Base-by-base conservation (phyloP, 2,113 vertebrate species). In the Tetrax tetrax region DNA sequence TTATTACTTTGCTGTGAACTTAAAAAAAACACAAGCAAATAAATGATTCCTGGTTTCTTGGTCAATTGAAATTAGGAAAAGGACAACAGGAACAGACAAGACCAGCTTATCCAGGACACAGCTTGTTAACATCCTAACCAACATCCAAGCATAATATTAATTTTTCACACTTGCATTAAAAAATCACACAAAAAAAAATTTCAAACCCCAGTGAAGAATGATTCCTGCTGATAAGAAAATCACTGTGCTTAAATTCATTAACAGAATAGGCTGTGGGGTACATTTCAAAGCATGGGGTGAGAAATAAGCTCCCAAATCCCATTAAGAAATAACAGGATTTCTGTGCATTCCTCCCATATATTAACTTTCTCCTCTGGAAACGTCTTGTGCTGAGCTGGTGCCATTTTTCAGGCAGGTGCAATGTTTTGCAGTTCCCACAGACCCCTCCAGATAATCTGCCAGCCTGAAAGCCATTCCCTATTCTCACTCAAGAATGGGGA, bases 241-340 rank as follows among this genome's bases (percentile, higher is more conserved):
- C 82, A 75, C 83, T 87, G 65, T 92, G 88, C 77, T 95, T 92
- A 95, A 96, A 94, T 95, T 96, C 69, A 35, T 95, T 92, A 91
- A 56, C 60, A 63, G 91, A 93, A 77, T 82, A 83, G 87, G 60
- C 95, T 81, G 81, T 87, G 92, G 86, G 90, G 95, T 95, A 82
- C 78, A 94, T 97, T 97, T 97, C 95, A 97, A 97, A 96, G 95
- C 87, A 82, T 0, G 0, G 95, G 95, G 77, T 92, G 86, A 96
- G 94, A 94, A 93, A 92, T 96, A 96, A 97, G 93, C 94, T 95
- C 94, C 90, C 76, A 96, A 97, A 97, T 97, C 97, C 96, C 95
- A 97, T 97, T 97, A 97, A 97, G 96, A 93, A 96, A 96, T 96
- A 96, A 96, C 96, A 94, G 97, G 97, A 97, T 97, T 97, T 96